Conservation (phyloP, 2,888 invertebrate genomes). For the Synergus laeviventris region DNA sequence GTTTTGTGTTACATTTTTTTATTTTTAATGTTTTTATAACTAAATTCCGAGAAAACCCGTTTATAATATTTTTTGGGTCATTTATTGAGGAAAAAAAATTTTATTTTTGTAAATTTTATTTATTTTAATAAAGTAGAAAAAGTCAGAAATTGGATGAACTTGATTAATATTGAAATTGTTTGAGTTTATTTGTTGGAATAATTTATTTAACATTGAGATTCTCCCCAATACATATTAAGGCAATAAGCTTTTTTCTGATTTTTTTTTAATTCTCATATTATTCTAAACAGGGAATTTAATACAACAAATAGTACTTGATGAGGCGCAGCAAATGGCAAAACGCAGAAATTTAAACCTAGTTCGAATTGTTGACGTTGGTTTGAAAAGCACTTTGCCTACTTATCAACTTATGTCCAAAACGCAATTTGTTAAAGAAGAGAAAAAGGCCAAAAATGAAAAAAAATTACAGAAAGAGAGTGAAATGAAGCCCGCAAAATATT, state of each 20-base stretch:
- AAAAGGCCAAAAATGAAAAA: constrained; percentile 54
- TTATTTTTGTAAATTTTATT: no score
- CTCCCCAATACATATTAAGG: no score
- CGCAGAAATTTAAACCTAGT: constrained; percentile 84
- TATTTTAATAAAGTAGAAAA: no score
- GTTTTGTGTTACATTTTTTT: neutral
- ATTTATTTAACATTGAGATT: no score
- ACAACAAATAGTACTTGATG: constrained; percentile 79
- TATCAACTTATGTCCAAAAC: constrained; percentile 82
- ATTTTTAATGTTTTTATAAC: neutral
- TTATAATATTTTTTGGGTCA: no score
- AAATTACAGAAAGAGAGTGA: constrained; percentile 40
- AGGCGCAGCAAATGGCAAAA: constrained; percentile 83
- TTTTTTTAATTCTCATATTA: no score
- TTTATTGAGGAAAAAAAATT: no score
- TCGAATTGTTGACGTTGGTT: constrained; percentile 82
- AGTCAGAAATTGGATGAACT: no score
- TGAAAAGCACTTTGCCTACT: constrained; percentile 82
- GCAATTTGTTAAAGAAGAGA: constrained; percentile 79
- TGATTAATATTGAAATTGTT: no score
- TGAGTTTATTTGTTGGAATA: no score
- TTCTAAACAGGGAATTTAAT: constrained; percentile 5
- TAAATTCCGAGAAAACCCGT: no score
- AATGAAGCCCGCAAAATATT: constrained; percentile 65
- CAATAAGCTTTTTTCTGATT: no score